Base-by-base conservation (phyloP, 1,140 invertebrate genomes). In the Argopecten irradians region DNA sequence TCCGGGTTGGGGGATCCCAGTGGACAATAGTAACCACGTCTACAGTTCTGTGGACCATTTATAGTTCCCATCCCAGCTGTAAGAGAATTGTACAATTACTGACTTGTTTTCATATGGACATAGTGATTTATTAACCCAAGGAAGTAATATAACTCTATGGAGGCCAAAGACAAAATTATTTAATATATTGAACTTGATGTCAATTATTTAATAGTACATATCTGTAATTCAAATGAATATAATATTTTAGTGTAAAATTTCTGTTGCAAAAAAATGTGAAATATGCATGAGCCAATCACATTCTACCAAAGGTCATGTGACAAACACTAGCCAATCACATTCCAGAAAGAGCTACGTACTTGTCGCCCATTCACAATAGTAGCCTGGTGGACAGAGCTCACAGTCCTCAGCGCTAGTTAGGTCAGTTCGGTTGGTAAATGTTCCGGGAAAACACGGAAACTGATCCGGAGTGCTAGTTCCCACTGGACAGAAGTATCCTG, bases 371-470 rank as follows among this genome's bases (percentile, higher is more conserved):
- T 86, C 91, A 87, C 94, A 95, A 86, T 93, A 94, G 36, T 90
- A 91, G 34, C 94, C 93, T 13, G 83, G 43, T 34, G 94, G 94
- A 92, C 94, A 95, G 0, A 93, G 86, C 33, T 92, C 91, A 91
- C 94, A 95, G 84, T 95, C 92, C 39, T 94, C 92, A 83, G 94
- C 92, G 83, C 91, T 91, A 13, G 92, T 93, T 43, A 95, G 90
- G 84, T 93, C 92, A n/a, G 92, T 94, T n/a, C 82, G 88, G 1
- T 91, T 91, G 32, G 91, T 92, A 86, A 91, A 93, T 9, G 94
- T 94, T 82, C 94, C 94, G 43, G 94, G 94, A 85, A 92, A 91
- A 91, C 94, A 95, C 8, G 93, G 92, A 43, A 90, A 95, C 93
- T 94, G 93, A 85, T 95, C 92, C 35, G 84, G 82, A 19, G 89